Evolutionary conservation across 2,888 invertebrate genomes (phyloP).

Genomic region (Orthosia incerta): DNA sequence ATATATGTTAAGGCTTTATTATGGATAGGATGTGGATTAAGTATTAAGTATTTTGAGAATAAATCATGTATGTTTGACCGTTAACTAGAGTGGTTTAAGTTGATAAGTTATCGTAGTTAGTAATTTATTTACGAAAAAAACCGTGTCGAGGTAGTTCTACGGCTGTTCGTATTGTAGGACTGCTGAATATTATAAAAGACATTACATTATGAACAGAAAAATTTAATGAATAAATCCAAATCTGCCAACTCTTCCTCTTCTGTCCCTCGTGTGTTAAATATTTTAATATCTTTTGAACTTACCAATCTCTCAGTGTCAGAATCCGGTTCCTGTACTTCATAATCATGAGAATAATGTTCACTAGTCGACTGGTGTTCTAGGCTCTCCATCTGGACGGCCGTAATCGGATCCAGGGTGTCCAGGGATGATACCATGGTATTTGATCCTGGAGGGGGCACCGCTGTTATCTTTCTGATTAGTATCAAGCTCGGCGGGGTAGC

Average conservation of each 20-base stretch:
- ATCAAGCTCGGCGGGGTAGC: slow-evolving; percentile 86
- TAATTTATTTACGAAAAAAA: too few species aligned
- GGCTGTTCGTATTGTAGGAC: background rate
- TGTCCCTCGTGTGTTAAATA: background rate
- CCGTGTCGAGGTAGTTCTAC: too few species aligned
- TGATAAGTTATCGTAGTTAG: too few species aligned
- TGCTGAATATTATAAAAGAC: background rate
- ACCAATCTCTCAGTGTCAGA: slow-evolving; percentile 88
- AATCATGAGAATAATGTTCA: slow-evolving; percentile 86
- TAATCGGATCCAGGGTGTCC: slow-evolving; percentile 92
- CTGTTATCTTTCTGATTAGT: slow-evolving; percentile 90
- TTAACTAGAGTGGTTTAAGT: too few species aligned
- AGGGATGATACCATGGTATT: slow-evolving; percentile 96
- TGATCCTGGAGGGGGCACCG: slow-evolving; percentile 92
- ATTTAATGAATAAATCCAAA: background rate
- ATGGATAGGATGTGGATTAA: too few species aligned
- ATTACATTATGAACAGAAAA: background rate
- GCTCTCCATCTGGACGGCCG: slow-evolving; percentile 88
- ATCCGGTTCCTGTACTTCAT: slow-evolving; percentile 88
- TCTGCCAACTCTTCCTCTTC: slow-evolving; percentile 3
- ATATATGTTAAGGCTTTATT: too few species aligned
- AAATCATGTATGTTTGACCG: too few species aligned
- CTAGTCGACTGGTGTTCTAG: slow-evolving; percentile 87
- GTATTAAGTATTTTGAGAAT: too few species aligned
- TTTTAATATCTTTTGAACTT: slow-evolving; percentile 63